Evolutionary conservation across 1,140 invertebrate genomes (phyloP), one percentile per base, ranked within the genome.

Genomic region (Holcopasites calliopsidis): DNA sequence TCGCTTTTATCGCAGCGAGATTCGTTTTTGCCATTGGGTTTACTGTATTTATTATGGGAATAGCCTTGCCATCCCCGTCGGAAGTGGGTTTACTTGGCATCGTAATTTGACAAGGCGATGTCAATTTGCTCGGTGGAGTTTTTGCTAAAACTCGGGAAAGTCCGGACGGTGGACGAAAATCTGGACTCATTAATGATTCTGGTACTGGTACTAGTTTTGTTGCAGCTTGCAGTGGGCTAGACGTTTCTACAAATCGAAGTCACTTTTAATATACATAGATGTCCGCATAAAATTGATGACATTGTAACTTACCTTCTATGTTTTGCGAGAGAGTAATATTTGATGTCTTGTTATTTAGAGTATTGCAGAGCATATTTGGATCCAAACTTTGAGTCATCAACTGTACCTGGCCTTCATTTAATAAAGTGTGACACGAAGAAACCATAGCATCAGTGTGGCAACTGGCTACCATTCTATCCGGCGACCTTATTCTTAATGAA

Each of bases 151-250:
- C 83, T 60, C 88, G 79, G 28, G 87, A 88, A 3, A 91, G 79
- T 38, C 90, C 90, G 8, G 88, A 90, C 21, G 92, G 87, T 72
- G 94, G 93, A 81, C 94, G 92, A 85, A 96, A 96, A 88, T 96
- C 95, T 3, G 96, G 96, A 89, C 95, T 96, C 94, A 96, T 96
- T 0, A 97, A 90, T 1, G 95, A 96, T 86, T 97, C 96, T 10
- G 96, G 96, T 42, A 97, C 96, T 3, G 96, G 96, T 1, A 97
- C 95, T 91, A 97, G 94, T 90, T 96, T 96, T 1, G 95, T 96
- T 49, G 96, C 95, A 47, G 96, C 95, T 86, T 95, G 95, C 60
- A 97, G 86, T 3, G 95, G 95, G 83, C 94, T 95, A 57, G 90
- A 88, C 69, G 87, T 90, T 80, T 90, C 89, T 90, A 64, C 1